phyloP scores from a whole-genome alignment of 2,797 vertebrate genomes.

The Falco biarmicus region DNA sequence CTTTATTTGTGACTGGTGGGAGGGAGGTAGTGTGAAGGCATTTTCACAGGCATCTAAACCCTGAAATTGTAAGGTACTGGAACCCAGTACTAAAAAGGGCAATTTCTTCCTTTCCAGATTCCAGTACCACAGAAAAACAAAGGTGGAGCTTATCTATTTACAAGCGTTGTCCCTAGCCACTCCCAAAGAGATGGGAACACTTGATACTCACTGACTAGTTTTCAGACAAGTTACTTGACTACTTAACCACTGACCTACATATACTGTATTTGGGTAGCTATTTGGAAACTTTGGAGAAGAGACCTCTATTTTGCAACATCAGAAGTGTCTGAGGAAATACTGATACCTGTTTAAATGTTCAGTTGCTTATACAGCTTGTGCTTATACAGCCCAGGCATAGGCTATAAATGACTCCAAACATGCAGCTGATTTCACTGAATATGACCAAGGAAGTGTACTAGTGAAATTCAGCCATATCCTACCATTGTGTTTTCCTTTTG shows the following conservation, averaged over 20 bases:
- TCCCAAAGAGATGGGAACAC: neutral
- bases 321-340: neutral
- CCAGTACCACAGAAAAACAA: slow-evolving; percentile 22
- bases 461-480: neutral
- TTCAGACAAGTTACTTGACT: slow-evolving; percentile 31
- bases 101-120: neutral
- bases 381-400: neutral
- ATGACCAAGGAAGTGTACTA: neutral
- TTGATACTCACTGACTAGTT: neutral
- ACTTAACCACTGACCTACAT: slow-evolving; percentile 5
- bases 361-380: neutral
- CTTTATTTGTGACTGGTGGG: neutral
- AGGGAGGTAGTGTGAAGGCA: neutral
- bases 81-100: neutral
- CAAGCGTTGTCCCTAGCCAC: neutral
- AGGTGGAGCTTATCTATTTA: slow-evolving; percentile 21
- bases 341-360: neutral
- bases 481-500: neutral
- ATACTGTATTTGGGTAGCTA: neutral
- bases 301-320: neutral
- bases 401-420: neutral
- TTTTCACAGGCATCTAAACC: slow-evolving; percentile 1
- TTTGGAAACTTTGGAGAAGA: neutral
- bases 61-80: slow-evolving; percentile 18
- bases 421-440: neutral